A percentile compares a stretch with the other conserved stretches of the same genome.
These are phyloP conservation scores for Alethe diademata DNA, from an alignment of 2,113 vertebrate species.

Conservation along the genomic window DNA sequence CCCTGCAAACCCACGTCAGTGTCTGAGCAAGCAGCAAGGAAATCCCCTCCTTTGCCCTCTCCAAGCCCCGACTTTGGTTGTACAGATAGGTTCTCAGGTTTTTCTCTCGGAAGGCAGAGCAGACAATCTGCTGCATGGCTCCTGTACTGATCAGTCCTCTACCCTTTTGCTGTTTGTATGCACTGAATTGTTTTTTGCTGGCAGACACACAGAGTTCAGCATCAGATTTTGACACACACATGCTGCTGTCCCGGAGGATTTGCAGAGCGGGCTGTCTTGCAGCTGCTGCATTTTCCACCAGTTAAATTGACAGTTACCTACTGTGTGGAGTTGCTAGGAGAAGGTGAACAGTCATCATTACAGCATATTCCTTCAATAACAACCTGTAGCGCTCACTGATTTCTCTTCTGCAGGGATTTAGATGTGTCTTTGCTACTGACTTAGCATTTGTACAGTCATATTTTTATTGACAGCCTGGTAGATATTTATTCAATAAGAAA, in stretches of 20 bases:
- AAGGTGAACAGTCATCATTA: conserved; percentile 77
- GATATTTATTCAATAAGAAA: conserved; percentile 55
- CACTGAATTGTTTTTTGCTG: conserved; percentile 24
- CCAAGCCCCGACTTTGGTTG: background rate
- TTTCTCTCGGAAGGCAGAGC: conserved; percentile 38
- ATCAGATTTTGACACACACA: conserved; percentile 13
- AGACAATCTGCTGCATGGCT: conserved; percentile 40
- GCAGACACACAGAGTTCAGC: background rate
- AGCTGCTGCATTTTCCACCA: conserved; percentile 63
- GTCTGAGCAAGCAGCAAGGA: background rate
- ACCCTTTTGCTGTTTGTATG: conserved; percentile 30
- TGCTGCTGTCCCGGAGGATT: conserved; percentile 44
- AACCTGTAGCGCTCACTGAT: conserved; percentile 75
- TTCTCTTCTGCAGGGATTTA: conserved; percentile 52
- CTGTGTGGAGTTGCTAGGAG: conserved; percentile 82
- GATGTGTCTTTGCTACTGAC: conserved; percentile 7
- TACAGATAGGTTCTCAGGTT: background rate
- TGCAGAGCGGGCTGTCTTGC: conserved; percentile 52
- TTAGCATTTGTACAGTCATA: conserved; percentile 5
- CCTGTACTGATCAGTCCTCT: conserved; percentile 16
- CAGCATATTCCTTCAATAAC: conserved; percentile 65
- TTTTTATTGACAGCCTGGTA: conserved; percentile 29
- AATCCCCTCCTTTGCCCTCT: conserved; percentile 2
- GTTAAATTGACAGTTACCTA: conserved; percentile 74
- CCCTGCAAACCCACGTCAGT: background rate